Percentiles rank a stretch among this genome's conserved stretches.
Conservation (phyloP, 1,140 invertebrate species). For the Philotrypesis tridentata region DNA sequence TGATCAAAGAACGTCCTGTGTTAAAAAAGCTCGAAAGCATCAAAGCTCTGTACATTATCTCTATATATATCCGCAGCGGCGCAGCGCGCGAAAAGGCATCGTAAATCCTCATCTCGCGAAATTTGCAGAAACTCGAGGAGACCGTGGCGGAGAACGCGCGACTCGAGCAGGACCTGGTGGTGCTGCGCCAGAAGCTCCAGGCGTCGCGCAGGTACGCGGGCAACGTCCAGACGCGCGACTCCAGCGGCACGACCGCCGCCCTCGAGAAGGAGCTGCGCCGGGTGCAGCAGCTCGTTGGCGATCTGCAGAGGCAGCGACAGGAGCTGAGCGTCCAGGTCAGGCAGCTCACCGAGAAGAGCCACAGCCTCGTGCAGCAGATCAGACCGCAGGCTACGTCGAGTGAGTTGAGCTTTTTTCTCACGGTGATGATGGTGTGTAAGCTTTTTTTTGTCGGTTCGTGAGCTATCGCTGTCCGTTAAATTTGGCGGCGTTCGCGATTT, state of each 20-base stretch:
- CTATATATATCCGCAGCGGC: too few relatives aligned
- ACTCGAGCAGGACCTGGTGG: slow-evolving; percentile 89
- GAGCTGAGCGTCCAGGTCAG: slow-evolving; percentile 87
- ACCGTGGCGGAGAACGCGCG: slow-evolving; percentile 91
- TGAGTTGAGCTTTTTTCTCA: slow-evolving; percentile 48
- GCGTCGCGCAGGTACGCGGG: slow-evolving; percentile 73
- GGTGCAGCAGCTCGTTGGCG: slow-evolving; percentile 88
- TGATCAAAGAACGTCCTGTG: too few relatives aligned
- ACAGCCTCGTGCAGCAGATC: slow-evolving; percentile 74
- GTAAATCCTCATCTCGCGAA: too few relatives aligned
- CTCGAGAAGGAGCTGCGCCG: slow-evolving; percentile 87
- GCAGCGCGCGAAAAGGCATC: too few relatives aligned
- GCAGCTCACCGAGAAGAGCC: slow-evolving; percentile 85
- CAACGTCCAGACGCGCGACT: slow-evolving; percentile 62
- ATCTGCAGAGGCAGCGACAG: slow-evolving; percentile 87
- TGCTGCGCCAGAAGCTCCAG: slow-evolving; percentile 88
- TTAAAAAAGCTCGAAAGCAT: too few relatives aligned
- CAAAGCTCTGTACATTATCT: too few relatives aligned
- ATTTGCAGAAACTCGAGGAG: slow-evolving; percentile 87
- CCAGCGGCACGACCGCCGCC: slow-evolving; percentile 77
- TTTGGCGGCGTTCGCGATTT: too few relatives aligned
- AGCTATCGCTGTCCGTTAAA: too few relatives aligned
- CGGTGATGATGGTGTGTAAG: too few relatives aligned
- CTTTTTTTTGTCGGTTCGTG: too few relatives aligned
- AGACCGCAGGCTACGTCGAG: slow-evolving; percentile 68